Evolutionary conservation across 2,888 invertebrate genomes (phyloP), one percentile per base, ranked within the genome.

Genomic region (Glyphotaelius pellucidus): DNA sequence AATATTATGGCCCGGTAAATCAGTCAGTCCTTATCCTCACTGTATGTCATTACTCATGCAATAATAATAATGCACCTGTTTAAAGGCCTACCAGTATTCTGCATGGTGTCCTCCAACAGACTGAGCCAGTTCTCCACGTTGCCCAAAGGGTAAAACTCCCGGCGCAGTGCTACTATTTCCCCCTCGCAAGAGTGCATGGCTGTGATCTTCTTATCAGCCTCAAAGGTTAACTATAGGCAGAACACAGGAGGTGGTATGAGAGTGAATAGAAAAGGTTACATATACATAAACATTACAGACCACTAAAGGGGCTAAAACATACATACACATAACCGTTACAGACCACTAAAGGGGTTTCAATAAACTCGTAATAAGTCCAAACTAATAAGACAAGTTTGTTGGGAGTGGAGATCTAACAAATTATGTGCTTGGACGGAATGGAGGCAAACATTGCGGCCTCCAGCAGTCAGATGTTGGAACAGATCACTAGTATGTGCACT

Each of bases 81-180:
- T 9, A 67, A 52, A 19, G 42, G 94, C 95, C 94, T 80, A 96
- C 96, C 96, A 5, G 97, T 97, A 94, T 97, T 96, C 94, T 98
- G 98, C 99, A 99, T 99, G 93, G 97, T 97, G 19, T 95, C 95
- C 95, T 99, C 99, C 87, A 99, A 95, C 94, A 99, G 98, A 15
- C 98, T 95, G 90, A 99, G 95, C 99, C 99, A 99, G 96, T 98
- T 99, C 95, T 99, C 99, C 0, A 99, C 96, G 96, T 96, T 97
- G n/a, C 97, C 96, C 1, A 95, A 95, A 0, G 98, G 98, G 94
- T 97, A 97, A 94, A 98, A 96, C 32, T 96, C 95, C 92, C 97
- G 97, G 90, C 96, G 96, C 35, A 98, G 95, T 1, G 96, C 95
- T 0, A 98, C 98, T 81, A 97, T 96, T 94, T 98, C 98, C 0